Conservation (phyloP, 1,140 invertebrate species). For the Oreohelix idahoensis region DNA sequence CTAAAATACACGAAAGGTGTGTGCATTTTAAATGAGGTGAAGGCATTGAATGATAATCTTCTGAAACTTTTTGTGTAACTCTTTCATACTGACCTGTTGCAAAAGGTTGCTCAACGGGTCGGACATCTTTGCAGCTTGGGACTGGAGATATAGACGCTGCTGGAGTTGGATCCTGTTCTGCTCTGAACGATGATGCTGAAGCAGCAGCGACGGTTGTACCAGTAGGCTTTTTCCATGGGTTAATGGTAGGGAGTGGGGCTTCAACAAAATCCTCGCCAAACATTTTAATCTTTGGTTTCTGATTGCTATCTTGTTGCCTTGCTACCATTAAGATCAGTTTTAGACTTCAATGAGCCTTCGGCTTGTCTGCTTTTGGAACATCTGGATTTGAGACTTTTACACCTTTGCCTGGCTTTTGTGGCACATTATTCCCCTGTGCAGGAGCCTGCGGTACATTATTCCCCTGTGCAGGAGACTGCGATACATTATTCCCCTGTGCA, state of each 20-base stretch:
- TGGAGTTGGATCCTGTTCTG: constrained; percentile 1
- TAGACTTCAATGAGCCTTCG: not conserved
- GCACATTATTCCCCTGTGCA: no score
- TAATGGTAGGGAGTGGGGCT: constrained; percentile 21
- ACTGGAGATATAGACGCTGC: not conserved
- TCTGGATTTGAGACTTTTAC: not conserved
- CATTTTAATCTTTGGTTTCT: constrained; percentile 27
- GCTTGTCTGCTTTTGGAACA: constrained; percentile 1
- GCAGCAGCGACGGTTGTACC: not conserved
- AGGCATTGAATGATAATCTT: no score
- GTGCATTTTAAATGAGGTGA: no score
- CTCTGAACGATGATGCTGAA: not conserved
- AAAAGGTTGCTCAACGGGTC: not conserved
- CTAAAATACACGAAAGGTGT: no score
- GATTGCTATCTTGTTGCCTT: not conserved
- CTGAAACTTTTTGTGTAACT: no score
- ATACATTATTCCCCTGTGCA: not conserved
- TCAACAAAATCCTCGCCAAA: constrained; percentile 38
- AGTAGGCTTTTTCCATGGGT: constrained; percentile 30
- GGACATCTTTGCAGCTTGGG: not conserved
- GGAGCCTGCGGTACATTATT: no score
- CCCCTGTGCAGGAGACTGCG: no score
- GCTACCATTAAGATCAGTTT: constrained; percentile 26
- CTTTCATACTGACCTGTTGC: no score
- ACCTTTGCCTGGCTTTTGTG: not conserved